Base-by-base conservation (phyloP, 2,797 vertebrate species). In the Pangasius krempfi region DNA sequence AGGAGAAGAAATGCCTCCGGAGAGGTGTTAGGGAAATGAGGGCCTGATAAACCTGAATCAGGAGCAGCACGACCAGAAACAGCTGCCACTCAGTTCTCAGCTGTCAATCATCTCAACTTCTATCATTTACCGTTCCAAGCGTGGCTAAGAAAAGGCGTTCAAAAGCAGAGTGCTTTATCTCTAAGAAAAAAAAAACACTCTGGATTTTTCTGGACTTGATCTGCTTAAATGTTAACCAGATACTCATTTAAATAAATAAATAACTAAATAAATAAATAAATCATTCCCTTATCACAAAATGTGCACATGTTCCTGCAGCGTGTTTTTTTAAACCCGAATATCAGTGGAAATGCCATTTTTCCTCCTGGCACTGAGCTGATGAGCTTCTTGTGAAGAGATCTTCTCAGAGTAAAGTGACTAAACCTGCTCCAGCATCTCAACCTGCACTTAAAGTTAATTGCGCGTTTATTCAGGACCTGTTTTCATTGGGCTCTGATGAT, bases 341-440 rank as follows among this genome's bases (percentile, higher is more conserved):
- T 75, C 9, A 47, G 37, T 0, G 8, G 16, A n/a, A 25, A 5
- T 5, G 14, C 16, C 30, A 30, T 3, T 40, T 25, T 4, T 25
- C 30, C 13, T 70, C 25, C 12, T 40, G 40, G 40, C 40, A 40
- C 40, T 4, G 40, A 1, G 3, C 3, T 25, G 44, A 22, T 75
- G 22, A 52, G 13, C 20, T 72, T 18, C 9, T 20, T 22, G 18
- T 9, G 3, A 40, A 68, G 64, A 1, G 22, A 44, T 27, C 2
- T 58, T 18, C 2, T 40, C 0, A 1, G 4, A 40, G 79, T 47
- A 50, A 68, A 52, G 62, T 52, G 44, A 37, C 62, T 33, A 14
- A 68, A 84, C 82, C 64, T 68, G 82, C 54, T 84, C 47, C 47
- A 33, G 33, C 47, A 68, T 33, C 47, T 70, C 44, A 30, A 84